phyloP scores from a whole-genome alignment of 2,113 vertebrate genomes.

The Otis tarda region DNA sequence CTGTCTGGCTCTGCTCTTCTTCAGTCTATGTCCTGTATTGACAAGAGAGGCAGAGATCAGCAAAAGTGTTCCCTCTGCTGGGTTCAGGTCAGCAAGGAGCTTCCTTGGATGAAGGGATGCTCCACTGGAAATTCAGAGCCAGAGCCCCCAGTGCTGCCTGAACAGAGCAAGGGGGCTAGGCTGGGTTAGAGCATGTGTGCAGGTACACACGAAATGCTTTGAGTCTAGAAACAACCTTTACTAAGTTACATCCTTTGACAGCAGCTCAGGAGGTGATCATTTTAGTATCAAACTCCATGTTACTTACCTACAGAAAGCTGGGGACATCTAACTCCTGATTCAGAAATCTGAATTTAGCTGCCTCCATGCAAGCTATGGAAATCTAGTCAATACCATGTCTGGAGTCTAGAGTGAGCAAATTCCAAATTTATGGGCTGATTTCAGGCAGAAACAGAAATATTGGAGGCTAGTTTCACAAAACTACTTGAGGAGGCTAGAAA shows the following conservation, averaged over 20 bases:
- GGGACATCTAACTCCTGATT: neutral
- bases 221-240: neutral
- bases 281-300: neutral
- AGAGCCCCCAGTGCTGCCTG: neutral
- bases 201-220: neutral
- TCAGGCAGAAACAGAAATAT: neutral
- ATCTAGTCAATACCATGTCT: neutral
- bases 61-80: neutral
- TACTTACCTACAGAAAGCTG: neutral
- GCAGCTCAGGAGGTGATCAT: neutral
- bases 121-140: fast-evolving
- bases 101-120: neutral
- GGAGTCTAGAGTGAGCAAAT: neutral
- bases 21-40: neutral
- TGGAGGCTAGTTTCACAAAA: neutral
- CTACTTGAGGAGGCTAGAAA: neutral
- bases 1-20: neutral
- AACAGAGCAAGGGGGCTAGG: neutral
- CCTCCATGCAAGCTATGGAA: neutral
- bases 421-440: neutral
- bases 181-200: neutral
- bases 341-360: neutral
- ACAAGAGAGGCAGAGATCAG: neutral
- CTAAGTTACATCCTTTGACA: neutral
- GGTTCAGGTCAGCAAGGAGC: neutral